A percentile compares a stretch with the other conserved stretches of the same genome.
phyloP scores from a whole-genome alignment of 2,888 invertebrate genomes.

The Andricus curvator region DNA sequence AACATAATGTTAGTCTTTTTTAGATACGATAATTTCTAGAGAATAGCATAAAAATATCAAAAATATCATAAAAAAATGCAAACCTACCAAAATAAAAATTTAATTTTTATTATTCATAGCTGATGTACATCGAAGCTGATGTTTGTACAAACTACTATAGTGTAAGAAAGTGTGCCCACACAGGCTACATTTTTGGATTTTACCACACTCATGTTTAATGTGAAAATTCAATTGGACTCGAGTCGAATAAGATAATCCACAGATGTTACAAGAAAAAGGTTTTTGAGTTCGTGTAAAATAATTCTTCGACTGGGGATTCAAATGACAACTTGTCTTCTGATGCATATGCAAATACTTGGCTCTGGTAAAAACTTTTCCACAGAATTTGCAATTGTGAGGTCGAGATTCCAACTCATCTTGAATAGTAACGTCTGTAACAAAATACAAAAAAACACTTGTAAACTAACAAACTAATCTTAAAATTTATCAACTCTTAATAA shows the following conservation, averaged over 20 bases:
- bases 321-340: constrained; percentile 43
- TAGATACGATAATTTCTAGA: too few species aligned
- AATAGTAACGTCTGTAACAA: constrained; percentile 7
- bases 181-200: constrained; percentile 43
- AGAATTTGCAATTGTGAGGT: constrained; percentile 41
- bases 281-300: constrained; percentile 20
- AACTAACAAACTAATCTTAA: neutral
- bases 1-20: too few species aligned
- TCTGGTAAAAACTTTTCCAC: constrained; percentile 43
- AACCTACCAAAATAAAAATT: neutral
- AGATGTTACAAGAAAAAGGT: constrained; percentile 47
- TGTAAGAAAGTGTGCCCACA: constrained; percentile 43
- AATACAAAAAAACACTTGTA: neutral
- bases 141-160: constrained; percentile 48
- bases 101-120: neutral
- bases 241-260: constrained; percentile 51
- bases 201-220: constrained; percentile 59
- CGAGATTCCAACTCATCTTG: constrained; percentile 2
- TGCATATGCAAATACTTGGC: constrained; percentile 36
- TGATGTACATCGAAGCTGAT: constrained; percentile 39
- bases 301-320: constrained; percentile 46
- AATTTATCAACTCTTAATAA: neutral
- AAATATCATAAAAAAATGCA: too few species aligned
- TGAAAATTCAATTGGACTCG: constrained; percentile 51
- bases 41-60: too few species aligned